phyloP scores from a whole-genome alignment of 2,113 vertebrate genomes.

The Platysternon megacephalum region DNA sequence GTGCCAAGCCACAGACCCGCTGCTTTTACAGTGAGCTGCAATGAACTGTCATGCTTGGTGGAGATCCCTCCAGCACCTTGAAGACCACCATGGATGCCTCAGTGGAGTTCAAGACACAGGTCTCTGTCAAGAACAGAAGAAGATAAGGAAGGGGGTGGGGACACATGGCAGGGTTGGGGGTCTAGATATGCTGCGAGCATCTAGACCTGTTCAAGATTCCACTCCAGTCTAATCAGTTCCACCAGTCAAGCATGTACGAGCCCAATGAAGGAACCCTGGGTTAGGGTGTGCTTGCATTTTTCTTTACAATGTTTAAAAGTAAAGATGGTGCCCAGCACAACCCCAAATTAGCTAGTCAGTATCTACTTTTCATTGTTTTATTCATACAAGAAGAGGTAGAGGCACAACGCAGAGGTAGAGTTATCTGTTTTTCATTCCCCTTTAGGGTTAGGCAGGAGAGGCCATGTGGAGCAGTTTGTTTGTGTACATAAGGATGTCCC shows the following conservation, averaged over 20 bases:
- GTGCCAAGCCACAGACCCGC: not conserved
- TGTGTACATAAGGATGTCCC: not conserved
- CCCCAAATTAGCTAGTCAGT: not conserved
- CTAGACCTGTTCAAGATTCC: not conserved
- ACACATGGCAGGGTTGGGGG: not conserved
- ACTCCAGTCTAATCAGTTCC: not conserved
- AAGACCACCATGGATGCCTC: not conserved
- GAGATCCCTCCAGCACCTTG: not conserved
- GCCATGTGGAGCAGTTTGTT: not conserved
- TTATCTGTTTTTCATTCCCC: not conserved
- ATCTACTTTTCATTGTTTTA: not conserved
- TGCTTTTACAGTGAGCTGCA: not conserved
- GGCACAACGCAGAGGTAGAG: not conserved
- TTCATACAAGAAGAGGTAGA: not conserved
- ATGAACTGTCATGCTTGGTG: not conserved
- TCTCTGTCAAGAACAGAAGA: not conserved
- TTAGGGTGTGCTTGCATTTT: not conserved
- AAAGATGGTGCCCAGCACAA: not conserved
- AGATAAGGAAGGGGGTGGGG: not conserved
- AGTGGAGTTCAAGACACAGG: not conserved
- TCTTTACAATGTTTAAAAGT: not conserved
- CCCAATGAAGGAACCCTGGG: not conserved
- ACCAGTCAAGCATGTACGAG: not conserved
- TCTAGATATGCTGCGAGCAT: not conserved
- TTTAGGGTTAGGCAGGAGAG: not conserved